Conservation (phyloP, 92 coral and sea anemone species). For the Virgularia gustaviana region DNA sequence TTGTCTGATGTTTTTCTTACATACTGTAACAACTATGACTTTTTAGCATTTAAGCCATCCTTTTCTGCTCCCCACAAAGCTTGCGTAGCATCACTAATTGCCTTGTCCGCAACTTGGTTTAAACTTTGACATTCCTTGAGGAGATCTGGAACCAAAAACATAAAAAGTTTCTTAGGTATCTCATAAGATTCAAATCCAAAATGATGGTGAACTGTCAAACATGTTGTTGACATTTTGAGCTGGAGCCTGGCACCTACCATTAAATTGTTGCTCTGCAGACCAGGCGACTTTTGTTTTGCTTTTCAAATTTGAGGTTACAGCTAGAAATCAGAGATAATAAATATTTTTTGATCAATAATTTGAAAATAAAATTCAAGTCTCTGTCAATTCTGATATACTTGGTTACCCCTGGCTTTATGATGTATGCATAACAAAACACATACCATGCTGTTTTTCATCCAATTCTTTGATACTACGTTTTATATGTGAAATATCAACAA, state of each 20-base stretch:
- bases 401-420: neutral
- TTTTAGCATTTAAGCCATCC: neutral
- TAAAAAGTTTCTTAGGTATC: neutral
- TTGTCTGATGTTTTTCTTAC: too few species aligned
- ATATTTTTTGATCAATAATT: too few species aligned
- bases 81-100: slow-evolving; percentile 66
- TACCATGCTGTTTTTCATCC: slow-evolving; percentile 7
- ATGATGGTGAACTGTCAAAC: too few species aligned
- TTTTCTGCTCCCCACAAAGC: slow-evolving; percentile 60
- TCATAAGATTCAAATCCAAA: too few species aligned
- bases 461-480: neutral
- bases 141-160: slow-evolving; percentile 57
- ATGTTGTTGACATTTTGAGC: neutral
- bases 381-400: neutral
- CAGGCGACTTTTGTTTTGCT: slow-evolving; percentile 21
- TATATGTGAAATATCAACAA: neutral
- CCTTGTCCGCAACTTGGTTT: slow-evolving; percentile 78
- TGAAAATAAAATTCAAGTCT: too few species aligned
- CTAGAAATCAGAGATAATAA: too few species aligned
- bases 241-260: neutral
- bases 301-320: neutral
- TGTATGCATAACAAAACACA: neutral
- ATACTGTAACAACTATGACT: too few species aligned
- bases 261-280: slow-evolving; percentile 37
- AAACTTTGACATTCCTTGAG: slow-evolving; percentile 63